These are phyloP conservation scores for Ormyrus thymus DNA, from an alignment of 2,888 invertebrate species.

Conservation along the genomic window DNA sequence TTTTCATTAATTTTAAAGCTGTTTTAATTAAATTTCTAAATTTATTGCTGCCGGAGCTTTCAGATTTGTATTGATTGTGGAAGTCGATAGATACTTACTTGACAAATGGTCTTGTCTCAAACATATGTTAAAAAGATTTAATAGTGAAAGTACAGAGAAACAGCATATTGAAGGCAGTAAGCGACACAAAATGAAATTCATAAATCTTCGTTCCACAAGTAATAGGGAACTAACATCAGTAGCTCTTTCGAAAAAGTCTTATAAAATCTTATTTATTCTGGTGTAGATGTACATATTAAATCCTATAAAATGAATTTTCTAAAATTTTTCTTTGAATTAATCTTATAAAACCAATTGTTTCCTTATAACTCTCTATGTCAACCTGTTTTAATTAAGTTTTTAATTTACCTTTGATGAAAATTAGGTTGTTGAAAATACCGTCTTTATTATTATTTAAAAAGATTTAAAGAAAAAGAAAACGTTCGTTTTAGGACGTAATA, in stretches of 20 bases:
- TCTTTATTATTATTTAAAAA: too few species aligned
- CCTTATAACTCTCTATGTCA: slow-evolving; percentile 85
- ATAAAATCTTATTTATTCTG: too few species aligned
- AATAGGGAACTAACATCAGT: slow-evolving; percentile 81
- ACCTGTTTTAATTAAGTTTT: slow-evolving; percentile 77
- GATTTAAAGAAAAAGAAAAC: too few species aligned
- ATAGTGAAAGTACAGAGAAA: slow-evolving; percentile 88
- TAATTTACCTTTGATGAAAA: too few species aligned
- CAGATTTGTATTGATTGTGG: not conserved
- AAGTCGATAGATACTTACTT: slow-evolving; percentile 52
- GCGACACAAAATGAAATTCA: slow-evolving; percentile 79
- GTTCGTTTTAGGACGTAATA: not conserved
- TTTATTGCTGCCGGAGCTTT: not conserved
- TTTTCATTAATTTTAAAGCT: too few species aligned
- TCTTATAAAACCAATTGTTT: slow-evolving; percentile 78
- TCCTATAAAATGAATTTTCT: too few species aligned
- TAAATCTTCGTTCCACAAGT: slow-evolving; percentile 82
- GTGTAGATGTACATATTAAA: too few species aligned
- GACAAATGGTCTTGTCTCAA: slow-evolving; percentile 59
- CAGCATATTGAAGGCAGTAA: slow-evolving; percentile 80
- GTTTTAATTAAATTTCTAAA: too few species aligned
- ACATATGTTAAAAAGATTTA: slow-evolving; percentile 84
- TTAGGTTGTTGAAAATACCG: too few species aligned
- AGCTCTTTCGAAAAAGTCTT: slow-evolving; percentile 62
- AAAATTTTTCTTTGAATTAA: too few species aligned